These are phyloP conservation scores for Dromiciops gliroides DNA, from an alignment of 2,113 vertebrate genomes.

Conservation along the genomic window DNA sequence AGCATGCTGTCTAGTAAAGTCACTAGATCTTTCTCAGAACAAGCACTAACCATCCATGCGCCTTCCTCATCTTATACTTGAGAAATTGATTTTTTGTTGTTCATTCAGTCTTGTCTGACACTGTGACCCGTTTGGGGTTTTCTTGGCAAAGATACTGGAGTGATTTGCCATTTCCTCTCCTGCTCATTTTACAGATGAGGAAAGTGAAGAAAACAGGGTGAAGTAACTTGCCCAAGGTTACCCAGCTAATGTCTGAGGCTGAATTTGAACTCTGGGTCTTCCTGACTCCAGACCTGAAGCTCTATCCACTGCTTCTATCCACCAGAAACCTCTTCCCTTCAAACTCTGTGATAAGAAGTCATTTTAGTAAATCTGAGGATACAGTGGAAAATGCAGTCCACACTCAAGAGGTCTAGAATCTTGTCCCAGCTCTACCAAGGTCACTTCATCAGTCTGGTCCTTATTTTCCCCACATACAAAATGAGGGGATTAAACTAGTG, in stretches of 20 bases:
- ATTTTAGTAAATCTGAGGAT: neutral
- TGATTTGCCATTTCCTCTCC: neutral
- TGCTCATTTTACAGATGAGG: neutral
- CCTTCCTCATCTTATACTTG: neutral
- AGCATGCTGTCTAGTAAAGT: neutral
- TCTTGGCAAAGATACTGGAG: no score
- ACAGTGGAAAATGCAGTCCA: neutral
- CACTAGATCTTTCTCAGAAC: neutral
- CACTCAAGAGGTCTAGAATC: neutral
- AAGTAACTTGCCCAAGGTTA: neutral
- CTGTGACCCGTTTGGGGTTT: no score
- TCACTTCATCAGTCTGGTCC: neutral
- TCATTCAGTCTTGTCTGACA: neutral
- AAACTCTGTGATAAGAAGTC: neutral
- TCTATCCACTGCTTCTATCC: no score
- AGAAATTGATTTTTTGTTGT: neutral
- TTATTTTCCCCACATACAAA: constrained; percentile 38
- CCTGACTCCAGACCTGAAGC: neutral
- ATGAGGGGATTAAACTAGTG: neutral
- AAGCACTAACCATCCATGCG: neutral
- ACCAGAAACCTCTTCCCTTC: neutral
- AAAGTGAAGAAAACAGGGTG: neutral
- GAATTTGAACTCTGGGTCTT: neutral
- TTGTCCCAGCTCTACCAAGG: neutral
- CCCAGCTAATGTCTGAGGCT: neutral